Conservation (phyloP, 2,113 vertebrate genomes). For the Trichechus manatus region DNA sequence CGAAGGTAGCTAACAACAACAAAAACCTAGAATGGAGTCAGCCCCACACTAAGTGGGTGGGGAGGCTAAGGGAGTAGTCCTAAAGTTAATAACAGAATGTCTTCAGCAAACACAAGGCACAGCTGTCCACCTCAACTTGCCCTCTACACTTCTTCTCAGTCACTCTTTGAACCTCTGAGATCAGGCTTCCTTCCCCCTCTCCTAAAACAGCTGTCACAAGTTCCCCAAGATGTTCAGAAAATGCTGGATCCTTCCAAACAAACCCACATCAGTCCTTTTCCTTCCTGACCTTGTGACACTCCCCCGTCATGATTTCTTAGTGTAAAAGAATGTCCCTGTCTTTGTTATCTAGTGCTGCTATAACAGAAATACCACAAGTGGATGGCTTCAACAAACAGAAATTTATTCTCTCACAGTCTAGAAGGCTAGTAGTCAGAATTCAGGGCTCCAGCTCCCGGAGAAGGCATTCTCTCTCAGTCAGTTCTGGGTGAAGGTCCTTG, state of each 20-base stretch:
- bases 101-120: not conserved
- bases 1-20: too few species aligned
- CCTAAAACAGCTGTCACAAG: not conserved
- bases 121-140: not conserved
- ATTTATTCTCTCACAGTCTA: too few species aligned
- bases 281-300: not conserved
- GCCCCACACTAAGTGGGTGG: not conserved
- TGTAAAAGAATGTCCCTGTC: not conserved
- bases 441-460: too few species aligned
- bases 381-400: too few species aligned
- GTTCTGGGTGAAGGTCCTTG: too few species aligned
- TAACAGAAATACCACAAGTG: too few species aligned
- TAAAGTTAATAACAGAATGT: not conserved
- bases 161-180: not conserved
- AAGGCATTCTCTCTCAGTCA: too few species aligned
- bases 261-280: not conserved
- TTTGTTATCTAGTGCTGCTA: too few species aligned
- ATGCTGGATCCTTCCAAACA: not conserved
- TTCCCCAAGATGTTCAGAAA: not conserved
- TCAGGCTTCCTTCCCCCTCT: not conserved
- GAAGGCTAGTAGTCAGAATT: too few species aligned
- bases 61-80: not conserved
- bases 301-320: not conserved
- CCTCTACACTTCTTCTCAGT: not conserved
- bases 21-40: too few species aligned